Base-by-base conservation (phyloP, 2,888 invertebrate species). In the Stratiomys singularior region DNA sequence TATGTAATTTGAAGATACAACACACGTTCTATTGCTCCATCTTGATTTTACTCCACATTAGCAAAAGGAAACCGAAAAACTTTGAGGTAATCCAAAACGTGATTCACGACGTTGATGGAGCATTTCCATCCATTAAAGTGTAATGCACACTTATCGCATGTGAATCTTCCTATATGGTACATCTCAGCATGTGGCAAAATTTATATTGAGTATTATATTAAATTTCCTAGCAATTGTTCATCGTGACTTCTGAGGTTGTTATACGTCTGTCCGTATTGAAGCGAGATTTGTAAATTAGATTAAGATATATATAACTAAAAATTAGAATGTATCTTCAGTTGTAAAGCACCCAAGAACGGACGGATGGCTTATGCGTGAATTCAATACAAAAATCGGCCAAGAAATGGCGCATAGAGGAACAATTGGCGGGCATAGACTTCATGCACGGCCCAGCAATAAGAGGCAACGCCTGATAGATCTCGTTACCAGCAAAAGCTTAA, bases 1-100 rank as follows among this genome's bases (percentile, higher is more conserved):
- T 74, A 74, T 74, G 60, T n/a, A 74, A 74, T 23, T 60, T 60
- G 23, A 7, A 18, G 9, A 37, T 18, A 47, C 58, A 46, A 21
- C 18, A 60, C 74, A 74, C 74, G 74, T 58, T 74, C 58, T 58
- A 23, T 74, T 74, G 46, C 74, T 47, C 23, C 58, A 74, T n/a
- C 30, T 47, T 23, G 21, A 13, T 18, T 44, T 37, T 21, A 58
- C 11, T 58, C 23, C 15, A 21, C 37, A 18, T 52, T 27, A 18
- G 56, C 52, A n/a, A 60, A 30, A 30, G 9, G 25, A 52, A 71
- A 37, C 44, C 37, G 9, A 11, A 44, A 71, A 47, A 18, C 21
- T 7, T 13, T n/a, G 25, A n/a, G 47, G 47, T 25, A 47, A 25
- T 18, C 21, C 27, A 47, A 72, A 72, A 72, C 71, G 71, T 72